Percentiles rank a stretch among this genome's conserved stretches.
phyloP scores from a whole-genome alignment of 2,113 vertebrate species.

The Mungos mungo region DNA sequence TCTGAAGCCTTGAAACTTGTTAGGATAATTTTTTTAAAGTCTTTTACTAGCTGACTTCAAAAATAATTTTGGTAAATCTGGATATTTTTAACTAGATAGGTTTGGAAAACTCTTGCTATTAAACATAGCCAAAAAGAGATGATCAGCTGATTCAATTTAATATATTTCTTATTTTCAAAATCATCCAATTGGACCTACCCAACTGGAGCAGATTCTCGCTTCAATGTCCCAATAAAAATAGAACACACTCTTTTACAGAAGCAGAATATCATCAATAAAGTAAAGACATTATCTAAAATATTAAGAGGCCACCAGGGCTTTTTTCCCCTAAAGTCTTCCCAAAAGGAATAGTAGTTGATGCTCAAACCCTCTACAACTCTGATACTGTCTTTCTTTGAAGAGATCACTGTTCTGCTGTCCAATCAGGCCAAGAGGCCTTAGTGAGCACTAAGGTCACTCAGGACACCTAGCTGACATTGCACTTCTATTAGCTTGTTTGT shows the following conservation, averaged over 20 bases:
- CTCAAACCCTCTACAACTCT: slow-evolving; percentile 22
- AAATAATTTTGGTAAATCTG: background rate
- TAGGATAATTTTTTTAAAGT: background rate
- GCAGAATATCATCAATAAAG: background rate
- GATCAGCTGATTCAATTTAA: background rate
- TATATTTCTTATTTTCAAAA: background rate
- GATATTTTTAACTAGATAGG: background rate
- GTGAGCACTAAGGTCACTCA: background rate
- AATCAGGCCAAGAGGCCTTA: background rate
- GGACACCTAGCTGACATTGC: slow-evolving; percentile 50
- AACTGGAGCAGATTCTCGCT: background rate
- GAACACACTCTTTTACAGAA: background rate
- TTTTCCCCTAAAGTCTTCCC: slow-evolving; percentile 13
- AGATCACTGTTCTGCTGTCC: slow-evolving; percentile 2
- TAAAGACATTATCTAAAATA: background rate
- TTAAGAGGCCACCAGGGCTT: background rate
- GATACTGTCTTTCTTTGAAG: background rate
- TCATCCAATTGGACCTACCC: background rate
- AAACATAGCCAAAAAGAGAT: background rate
- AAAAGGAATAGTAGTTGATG: background rate
- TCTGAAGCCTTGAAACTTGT: background rate
- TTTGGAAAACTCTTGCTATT: background rate
- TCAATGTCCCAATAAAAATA: background rate
- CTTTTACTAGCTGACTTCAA: background rate
- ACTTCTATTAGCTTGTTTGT: slow-evolving; percentile 50